phyloP scores from a whole-genome alignment of 2,797 vertebrate genomes.

The Smutsia gigantea region DNA sequence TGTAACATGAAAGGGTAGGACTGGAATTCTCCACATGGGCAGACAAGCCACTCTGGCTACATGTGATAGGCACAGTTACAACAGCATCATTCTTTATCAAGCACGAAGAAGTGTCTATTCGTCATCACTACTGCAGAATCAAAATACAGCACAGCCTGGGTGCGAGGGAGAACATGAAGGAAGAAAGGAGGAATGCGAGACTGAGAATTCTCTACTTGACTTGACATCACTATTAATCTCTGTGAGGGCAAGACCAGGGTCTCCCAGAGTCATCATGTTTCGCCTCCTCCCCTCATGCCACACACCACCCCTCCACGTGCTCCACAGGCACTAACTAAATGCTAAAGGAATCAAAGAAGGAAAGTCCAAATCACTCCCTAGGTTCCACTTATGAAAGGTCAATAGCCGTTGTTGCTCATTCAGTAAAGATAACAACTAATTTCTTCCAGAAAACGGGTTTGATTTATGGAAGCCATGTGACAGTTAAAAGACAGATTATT shows the following conservation, averaged over 20 bases:
- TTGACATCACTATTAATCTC: neutral
- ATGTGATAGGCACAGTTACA: neutral
- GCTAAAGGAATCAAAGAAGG: neutral
- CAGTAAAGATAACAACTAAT: constrained; percentile 41
- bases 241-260: neutral
- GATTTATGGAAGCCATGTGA: constrained; percentile 65
- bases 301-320: neutral
- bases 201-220: neutral
- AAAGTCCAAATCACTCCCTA: neutral
- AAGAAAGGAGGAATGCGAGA: neutral
- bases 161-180: neutral
- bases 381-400: constrained; percentile 15
- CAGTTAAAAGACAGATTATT: constrained; percentile 60
- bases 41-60: neutral
- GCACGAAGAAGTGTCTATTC: neutral
- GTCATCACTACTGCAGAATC: neutral
- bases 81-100: neutral
- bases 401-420: neutral
- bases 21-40: neutral
- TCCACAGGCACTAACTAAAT: neutral
- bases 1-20: neutral
- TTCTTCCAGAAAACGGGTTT: constrained; percentile 59
- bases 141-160: neutral
- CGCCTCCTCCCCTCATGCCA: neutral
- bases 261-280: neutral